Conservation (phyloP, 2,797 vertebrate species). For the Ctenochaetus hawaiiensis region DNA sequence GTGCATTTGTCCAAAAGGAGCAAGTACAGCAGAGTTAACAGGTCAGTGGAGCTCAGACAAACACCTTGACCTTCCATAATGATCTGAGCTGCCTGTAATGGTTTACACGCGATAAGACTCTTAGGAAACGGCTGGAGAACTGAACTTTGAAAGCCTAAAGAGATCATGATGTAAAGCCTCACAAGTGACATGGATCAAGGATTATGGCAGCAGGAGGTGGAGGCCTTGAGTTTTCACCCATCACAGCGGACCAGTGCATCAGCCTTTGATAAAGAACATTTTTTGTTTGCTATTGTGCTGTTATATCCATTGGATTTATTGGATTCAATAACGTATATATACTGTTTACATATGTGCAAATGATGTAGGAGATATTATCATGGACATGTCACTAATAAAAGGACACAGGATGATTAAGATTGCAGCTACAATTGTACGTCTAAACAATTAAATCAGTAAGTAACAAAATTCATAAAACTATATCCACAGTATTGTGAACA, state of each 20-base stretch:
- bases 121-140: constrained; percentile 59
- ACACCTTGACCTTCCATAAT: constrained; percentile 31
- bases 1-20: too few relatives aligned
- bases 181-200: constrained; percentile 45
- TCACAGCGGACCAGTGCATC: background rate
- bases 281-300: background rate
- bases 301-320: constrained; percentile 1
- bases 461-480: background rate
- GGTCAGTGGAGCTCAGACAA: constrained; percentile 43
- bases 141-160: constrained; percentile 66
- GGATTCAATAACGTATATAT: background rate
- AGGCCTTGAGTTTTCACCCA: constrained; percentile 4
- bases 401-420: background rate
- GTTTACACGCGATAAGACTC: constrained; percentile 72
- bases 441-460: background rate
- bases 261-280: background rate
- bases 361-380: background rate
- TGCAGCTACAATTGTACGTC: background rate
- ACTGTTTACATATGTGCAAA: background rate
- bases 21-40: background rate
- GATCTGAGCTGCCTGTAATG: constrained; percentile 42
- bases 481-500: background rate
- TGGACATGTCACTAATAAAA: background rate
- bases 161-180: constrained; percentile 56
- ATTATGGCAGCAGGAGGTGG: constrained; percentile 53